These are phyloP conservation scores for Dione vanillae DNA, from an alignment of 2,888 invertebrate genomes.

Conservation along the genomic window DNA sequence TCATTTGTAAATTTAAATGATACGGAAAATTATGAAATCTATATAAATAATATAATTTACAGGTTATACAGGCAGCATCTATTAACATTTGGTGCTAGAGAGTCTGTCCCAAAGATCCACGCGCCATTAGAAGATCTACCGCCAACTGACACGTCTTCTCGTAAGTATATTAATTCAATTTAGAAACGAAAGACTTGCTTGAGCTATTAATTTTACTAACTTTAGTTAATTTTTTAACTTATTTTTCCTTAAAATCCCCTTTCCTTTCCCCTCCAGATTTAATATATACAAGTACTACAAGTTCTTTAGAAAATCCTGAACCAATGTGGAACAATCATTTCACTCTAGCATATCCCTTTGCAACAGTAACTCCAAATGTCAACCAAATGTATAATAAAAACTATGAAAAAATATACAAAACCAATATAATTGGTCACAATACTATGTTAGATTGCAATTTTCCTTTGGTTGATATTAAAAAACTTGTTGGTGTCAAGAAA, in stretches of 20 bases:
- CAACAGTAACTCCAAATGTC: slow-evolving; percentile 15
- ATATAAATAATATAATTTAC: slow-evolving; percentile 34
- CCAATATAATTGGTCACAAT: not conserved
- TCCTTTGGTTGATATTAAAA: not conserved
- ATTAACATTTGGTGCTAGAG: slow-evolving; percentile 86
- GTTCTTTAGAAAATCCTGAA: slow-evolving; percentile 34
- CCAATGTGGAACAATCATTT: slow-evolving; percentile 27
- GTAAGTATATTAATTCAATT: slow-evolving; percentile 57
- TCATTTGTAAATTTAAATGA: no score
- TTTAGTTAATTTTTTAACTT: not conserved
- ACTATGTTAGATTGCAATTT: slow-evolving; percentile 5
- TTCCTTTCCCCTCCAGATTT: slow-evolving; percentile 52
- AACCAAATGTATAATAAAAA: slow-evolving; percentile 4
- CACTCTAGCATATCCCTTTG: slow-evolving; percentile 36
- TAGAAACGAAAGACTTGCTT: not conserved
- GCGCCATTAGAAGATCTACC: slow-evolving; percentile 70
- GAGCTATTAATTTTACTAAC: not conserved
- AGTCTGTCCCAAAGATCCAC: slow-evolving; percentile 75
- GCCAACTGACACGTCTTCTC: slow-evolving; percentile 70
- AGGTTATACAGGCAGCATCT: slow-evolving; percentile 90
- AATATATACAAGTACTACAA: slow-evolving; percentile 50
- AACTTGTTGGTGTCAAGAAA: slow-evolving; percentile 22
- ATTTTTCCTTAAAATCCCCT: slow-evolving; percentile 25
- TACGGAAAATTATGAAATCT: no score
- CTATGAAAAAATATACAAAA: not conserved